Percentiles rank a stretch among this genome's conserved stretches.
These are phyloP conservation scores for Andrena praecox DNA, from an alignment of 2,888 invertebrate genomes.

Conservation along the genomic window DNA sequence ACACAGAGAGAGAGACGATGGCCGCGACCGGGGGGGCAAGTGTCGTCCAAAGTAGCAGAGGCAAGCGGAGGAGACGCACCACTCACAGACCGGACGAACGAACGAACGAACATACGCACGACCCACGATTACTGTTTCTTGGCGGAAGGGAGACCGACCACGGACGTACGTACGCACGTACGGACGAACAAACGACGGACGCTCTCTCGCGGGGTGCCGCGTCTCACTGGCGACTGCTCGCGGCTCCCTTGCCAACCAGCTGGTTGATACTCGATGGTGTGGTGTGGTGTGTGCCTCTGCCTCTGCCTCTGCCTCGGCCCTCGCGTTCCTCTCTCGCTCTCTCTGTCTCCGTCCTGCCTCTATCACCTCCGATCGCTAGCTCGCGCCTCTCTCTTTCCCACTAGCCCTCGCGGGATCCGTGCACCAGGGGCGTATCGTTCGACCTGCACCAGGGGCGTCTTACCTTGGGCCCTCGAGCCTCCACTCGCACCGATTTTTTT, in stretches of 20 bases:
- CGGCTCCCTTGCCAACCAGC: slow-evolving; percentile 81
- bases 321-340: slow-evolving; percentile 66
- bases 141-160: slow-evolving; percentile 58
- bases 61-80: slow-evolving; percentile 59
- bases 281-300: slow-evolving; percentile 71
- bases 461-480: slow-evolving; percentile 33
- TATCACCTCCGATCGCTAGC: slow-evolving; percentile 44
- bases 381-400: slow-evolving; percentile 56
- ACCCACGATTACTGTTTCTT: slow-evolving; percentile 50
- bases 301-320: slow-evolving; percentile 69
- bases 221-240: slow-evolving; percentile 83
- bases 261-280: slow-evolving; percentile 79
- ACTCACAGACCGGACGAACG: slow-evolving; percentile 67
- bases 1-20: slow-evolving; percentile 61
- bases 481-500: background rate
- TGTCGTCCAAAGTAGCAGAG: slow-evolving; percentile 62
- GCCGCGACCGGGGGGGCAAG: slow-evolving; percentile 65
- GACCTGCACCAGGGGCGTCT: slow-evolving; percentile 52
- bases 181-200: slow-evolving; percentile 74
- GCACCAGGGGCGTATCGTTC: slow-evolving; percentile 60
- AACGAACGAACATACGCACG: slow-evolving; percentile 73
- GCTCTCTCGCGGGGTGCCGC: slow-evolving; percentile 82
- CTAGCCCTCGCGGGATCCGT: slow-evolving; percentile 65
- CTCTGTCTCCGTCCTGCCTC: slow-evolving; percentile 51
- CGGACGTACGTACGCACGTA: slow-evolving; percentile 69